These are phyloP conservation scores for Liolophura sinensis DNA, from an alignment of 1,140 invertebrate genomes.

Conservation along the genomic window DNA sequence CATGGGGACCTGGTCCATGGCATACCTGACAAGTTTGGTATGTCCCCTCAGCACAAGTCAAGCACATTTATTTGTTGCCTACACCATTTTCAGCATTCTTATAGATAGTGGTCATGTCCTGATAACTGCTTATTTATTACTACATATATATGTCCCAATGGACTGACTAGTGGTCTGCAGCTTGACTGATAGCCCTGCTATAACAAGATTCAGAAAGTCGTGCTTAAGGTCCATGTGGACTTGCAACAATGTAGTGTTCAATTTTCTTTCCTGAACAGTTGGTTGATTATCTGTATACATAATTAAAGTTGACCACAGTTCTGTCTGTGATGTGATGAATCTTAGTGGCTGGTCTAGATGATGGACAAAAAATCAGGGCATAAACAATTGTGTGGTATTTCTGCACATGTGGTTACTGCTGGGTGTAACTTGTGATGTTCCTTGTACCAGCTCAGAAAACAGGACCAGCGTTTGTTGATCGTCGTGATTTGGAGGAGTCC, in stretches of 20 bases:
- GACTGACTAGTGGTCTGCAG: too few relatives aligned
- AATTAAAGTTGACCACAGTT: neutral
- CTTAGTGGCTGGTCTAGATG: neutral
- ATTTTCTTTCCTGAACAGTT: too few relatives aligned
- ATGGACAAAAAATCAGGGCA: neutral
- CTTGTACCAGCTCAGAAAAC: constrained; percentile 2
- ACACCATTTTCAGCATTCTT: neutral
- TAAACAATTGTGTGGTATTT: neutral
- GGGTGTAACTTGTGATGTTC: neutral
- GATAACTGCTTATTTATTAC: neutral
- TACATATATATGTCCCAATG: too few relatives aligned
- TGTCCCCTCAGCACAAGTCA: neutral
- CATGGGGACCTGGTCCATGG: constrained; percentile 31
- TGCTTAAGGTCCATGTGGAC: too few relatives aligned
- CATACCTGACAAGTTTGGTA: constrained; percentile 34
- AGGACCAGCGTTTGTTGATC: neutral
- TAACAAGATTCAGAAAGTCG: too few relatives aligned
- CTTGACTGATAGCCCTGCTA: too few relatives aligned
- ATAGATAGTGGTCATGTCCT: constrained; percentile 4
- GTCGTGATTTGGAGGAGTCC: constrained; percentile 19
- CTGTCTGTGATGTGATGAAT: neutral
- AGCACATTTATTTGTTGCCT: too few relatives aligned
- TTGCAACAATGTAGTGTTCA: too few relatives aligned
- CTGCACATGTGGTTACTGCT: neutral
- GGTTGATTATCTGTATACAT: neutral